A percentile compares a stretch with the other conserved stretches of the same genome.
phyloP scores from a whole-genome alignment of 2,888 invertebrate species.

The Synanthedon formicaeformis region DNA sequence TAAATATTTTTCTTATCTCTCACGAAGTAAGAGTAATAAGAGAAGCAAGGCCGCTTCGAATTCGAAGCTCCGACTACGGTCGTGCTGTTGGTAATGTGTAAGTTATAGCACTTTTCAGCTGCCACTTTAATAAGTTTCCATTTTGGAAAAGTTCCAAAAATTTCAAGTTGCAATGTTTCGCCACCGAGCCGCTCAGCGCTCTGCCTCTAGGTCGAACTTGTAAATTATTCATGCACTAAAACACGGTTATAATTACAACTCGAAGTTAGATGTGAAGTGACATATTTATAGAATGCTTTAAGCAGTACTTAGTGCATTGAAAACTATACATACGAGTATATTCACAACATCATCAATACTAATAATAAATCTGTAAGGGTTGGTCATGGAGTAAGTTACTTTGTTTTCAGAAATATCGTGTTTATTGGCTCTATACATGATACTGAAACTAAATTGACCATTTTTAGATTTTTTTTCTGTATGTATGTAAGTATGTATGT shows the following conservation, averaged over 20 bases:
- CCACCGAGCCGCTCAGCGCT: not conserved
- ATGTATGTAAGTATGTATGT: too few relatives aligned
- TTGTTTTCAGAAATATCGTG: too few relatives aligned
- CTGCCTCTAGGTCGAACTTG: constrained; percentile 4
- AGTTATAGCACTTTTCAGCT: not conserved
- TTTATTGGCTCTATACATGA: too few relatives aligned
- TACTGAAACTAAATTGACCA: too few relatives aligned
- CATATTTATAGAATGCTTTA: not conserved
- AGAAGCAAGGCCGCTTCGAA: not conserved
- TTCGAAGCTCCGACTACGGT: not conserved
- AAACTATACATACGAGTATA: too few relatives aligned
- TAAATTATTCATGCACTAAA: constrained; percentile 28
- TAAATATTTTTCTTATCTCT: too few relatives aligned
- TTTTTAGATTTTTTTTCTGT: too few relatives aligned
- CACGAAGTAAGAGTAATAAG: too few relatives aligned
- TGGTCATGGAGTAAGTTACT: too few relatives aligned
- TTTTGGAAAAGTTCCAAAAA: not conserved
- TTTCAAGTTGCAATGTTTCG: not conserved
- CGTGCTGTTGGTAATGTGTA: not conserved
- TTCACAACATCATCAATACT: too few relatives aligned
- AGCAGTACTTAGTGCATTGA: too few relatives aligned
- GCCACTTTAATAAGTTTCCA: not conserved
- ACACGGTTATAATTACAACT: constrained; percentile 21
- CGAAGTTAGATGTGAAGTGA: not conserved
- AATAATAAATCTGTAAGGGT: too few relatives aligned